Base-by-base conservation (phyloP, 2,797 vertebrate species). In the Dendrocincla tyrannina region DNA sequence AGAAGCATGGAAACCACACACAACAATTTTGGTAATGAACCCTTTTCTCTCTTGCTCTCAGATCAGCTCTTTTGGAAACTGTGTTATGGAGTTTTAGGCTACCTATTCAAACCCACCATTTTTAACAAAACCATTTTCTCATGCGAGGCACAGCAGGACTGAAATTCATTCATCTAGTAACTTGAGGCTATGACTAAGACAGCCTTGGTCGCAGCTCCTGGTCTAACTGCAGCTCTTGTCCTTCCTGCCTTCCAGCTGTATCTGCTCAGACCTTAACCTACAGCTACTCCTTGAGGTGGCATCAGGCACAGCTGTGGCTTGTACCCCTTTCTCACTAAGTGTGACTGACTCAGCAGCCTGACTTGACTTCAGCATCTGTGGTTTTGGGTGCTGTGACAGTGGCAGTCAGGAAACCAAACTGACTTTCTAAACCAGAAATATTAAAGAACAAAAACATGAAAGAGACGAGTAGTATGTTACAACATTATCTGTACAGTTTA, bases 1-100 rank as follows among this genome's bases (percentile, higher is more conserved):
- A 70, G 59, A 79, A 60, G 37, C 39, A 63, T 58, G 49, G 76
- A 92, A 96, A 89, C 88, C 79, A 67, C 58, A 85, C 49, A 75
- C 5, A 30, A 58, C 62, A 88, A 67, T 96, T 92, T 92, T 83
- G 76, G 80, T 91, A 89, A 96, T 89, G 76, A 95, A n/a, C 55
- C 60, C 72, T 85, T 80, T 53, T 91, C n/a, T 88, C 33, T 56
- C 44, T 47, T 82, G 44, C 68, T 87, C 37, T 67, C 7, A 1
- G 44, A 82, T 68, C 75, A 88, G 44, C 52, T 85, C 68, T 79
- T 94, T 74, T 75, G 72, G 79, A 89, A 85, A 64, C 16, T 11
- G 23, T 18, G 10, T 56, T 70, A 33, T 0, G 1, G 46, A 77
- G 44, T 12, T 77, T 63, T 84, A 89, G 85, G 72, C 75, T 82